Conservation (phyloP, 2,888 invertebrate genomes). For the Linnaemya tessellans region DNA sequence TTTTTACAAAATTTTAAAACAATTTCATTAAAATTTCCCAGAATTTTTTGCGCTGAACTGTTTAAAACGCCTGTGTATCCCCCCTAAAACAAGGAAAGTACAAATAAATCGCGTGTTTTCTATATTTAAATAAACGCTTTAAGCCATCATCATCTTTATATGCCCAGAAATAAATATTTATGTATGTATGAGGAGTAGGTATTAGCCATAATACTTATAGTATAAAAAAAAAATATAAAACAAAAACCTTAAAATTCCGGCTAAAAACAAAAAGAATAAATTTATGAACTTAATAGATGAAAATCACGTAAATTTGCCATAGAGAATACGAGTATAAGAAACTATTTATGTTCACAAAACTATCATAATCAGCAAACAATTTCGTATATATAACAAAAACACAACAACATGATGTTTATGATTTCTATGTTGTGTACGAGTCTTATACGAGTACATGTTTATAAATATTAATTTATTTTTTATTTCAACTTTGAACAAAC, state of each 20-base stretch:
- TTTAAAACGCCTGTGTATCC: background rate
- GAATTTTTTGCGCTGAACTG: slow-evolving; percentile 36
- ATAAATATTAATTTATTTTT: slow-evolving; percentile 28
- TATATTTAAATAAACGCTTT: slow-evolving; percentile 64
- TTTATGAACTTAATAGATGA: slow-evolving; percentile 64
- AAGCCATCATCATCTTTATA: slow-evolving; percentile 61
- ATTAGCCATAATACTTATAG: background rate
- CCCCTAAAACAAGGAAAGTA: slow-evolving; percentile 13
- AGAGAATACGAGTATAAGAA: slow-evolving; percentile 32
- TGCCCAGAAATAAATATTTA: slow-evolving; percentile 22
- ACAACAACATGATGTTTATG: slow-evolving; percentile 51
- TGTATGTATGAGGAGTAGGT: slow-evolving; percentile 9
- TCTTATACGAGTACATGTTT: slow-evolving; percentile 12
- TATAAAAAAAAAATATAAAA: slow-evolving; percentile 7
- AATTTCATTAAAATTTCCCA: slow-evolving; percentile 27
- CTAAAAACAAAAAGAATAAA: slow-evolving; percentile 64
- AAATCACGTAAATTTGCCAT: slow-evolving; percentile 65
- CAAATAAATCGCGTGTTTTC: slow-evolving; percentile 62
- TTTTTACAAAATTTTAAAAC: background rate
- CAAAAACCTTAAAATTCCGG: slow-evolving; percentile 66
- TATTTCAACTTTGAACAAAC: slow-evolving; percentile 9
- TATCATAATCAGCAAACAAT: slow-evolving; percentile 62
- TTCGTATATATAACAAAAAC: slow-evolving; percentile 29
- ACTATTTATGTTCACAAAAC: slow-evolving; percentile 43
- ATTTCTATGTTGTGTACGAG: slow-evolving; percentile 36